Evolutionary conservation across 2,113 vertebrate species (phyloP).

Genomic region (Apteryx mantelli): DNA sequence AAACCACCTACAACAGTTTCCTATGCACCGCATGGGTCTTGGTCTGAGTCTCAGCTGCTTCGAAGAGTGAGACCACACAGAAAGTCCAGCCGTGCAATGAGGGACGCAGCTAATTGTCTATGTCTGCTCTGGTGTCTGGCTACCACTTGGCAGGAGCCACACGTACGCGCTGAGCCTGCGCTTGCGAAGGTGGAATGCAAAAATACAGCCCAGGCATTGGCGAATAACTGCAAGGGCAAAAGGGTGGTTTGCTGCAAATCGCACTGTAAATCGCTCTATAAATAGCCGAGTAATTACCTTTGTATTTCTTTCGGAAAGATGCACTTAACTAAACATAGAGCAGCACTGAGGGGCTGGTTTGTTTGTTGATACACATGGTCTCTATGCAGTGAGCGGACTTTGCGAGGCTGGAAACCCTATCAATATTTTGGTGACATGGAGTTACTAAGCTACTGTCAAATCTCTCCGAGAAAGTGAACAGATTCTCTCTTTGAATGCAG

Average conservation of each 20-base stretch:
- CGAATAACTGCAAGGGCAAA: not conserved
- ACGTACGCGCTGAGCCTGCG: not conserved
- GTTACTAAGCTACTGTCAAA: slow-evolving; percentile 73
- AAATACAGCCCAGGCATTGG: not conserved
- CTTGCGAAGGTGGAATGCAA: slow-evolving; percentile 46
- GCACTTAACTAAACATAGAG: not conserved
- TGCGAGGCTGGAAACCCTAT: slow-evolving; percentile 72
- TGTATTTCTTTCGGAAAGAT: slow-evolving; percentile 48
- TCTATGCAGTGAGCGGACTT: slow-evolving; percentile 54
- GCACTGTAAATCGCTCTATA: slow-evolving; percentile 19
- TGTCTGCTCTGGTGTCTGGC: slow-evolving; percentile 15
- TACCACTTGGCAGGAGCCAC: slow-evolving; percentile 50
- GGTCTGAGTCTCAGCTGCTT: not conserved
- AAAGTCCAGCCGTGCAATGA: not conserved
- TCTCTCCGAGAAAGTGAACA: slow-evolving; percentile 13
- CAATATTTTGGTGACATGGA: slow-evolving; percentile 73
- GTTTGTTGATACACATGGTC: slow-evolving; percentile 76
- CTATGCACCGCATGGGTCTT: not conserved
- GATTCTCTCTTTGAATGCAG: not conserved
- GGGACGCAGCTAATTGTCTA: not conserved
- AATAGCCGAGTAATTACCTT: slow-evolving; percentile 60
- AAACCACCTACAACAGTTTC: not conserved
- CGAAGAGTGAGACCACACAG: slow-evolving; percentile 62
- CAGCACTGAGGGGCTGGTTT: slow-evolving; percentile 16
- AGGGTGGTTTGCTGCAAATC: rapidly evolving